These are phyloP conservation scores for Gobius niger DNA, from an alignment of 2,113 vertebrate species.

Conservation along the genomic window DNA sequence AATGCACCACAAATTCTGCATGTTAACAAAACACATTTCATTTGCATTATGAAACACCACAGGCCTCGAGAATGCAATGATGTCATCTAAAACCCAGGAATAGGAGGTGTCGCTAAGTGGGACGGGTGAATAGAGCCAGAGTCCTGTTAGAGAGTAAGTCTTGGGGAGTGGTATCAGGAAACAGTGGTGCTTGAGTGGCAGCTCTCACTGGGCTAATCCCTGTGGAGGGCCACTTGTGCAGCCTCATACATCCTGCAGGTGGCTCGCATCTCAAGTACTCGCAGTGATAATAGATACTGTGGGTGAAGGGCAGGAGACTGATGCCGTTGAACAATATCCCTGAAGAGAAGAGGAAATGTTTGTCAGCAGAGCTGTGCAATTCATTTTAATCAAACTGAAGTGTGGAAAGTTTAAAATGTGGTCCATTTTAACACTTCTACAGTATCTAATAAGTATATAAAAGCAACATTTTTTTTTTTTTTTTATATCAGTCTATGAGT, in stretches of 20 bases:
- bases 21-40: background rate
- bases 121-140: slow-evolving; percentile 54
- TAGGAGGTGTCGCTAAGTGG: slow-evolving; percentile 48
- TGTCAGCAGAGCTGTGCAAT: too few species aligned
- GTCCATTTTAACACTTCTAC: too few species aligned
- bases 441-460: too few species aligned
- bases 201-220: slow-evolving; percentile 80
- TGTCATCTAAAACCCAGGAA: background rate
- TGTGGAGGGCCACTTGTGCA: slow-evolving; percentile 71
- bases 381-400: too few species aligned
- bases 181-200: slow-evolving; percentile 69
- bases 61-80: background rate
- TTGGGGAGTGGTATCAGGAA: slow-evolving; percentile 78
- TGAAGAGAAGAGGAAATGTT: background rate
- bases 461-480: too few species aligned
- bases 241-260: slow-evolving; percentile 71
- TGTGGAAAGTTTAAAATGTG: background rate
- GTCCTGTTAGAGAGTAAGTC: slow-evolving; percentile 70
- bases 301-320: slow-evolving; percentile 18
- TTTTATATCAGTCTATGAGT: too few species aligned
- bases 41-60: background rate
- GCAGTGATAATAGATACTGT: slow-evolving; percentile 58
- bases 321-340: background rate
- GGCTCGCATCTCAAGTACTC: slow-evolving; percentile 82
- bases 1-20: background rate